Percentiles rank a stretch among this genome's conserved stretches.
phyloP scores from a whole-genome alignment of 2,888 invertebrate genomes.

The Troides aeacus region DNA sequence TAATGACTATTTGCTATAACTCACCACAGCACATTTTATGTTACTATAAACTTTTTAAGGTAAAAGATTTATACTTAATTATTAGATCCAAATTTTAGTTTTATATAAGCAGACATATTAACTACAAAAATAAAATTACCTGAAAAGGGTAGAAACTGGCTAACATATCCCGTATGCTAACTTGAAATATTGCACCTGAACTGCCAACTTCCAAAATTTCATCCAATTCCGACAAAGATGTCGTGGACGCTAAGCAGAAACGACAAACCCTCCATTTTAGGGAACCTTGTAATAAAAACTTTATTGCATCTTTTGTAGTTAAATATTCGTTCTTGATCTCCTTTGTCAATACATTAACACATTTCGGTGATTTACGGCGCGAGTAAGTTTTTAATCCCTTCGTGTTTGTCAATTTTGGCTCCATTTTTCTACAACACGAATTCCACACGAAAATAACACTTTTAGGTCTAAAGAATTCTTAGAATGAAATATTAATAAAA shows the following conservation, averaged over 20 bases:
- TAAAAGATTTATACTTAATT: no score
- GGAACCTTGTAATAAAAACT: conserved; percentile 57
- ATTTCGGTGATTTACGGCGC: conserved; percentile 14
- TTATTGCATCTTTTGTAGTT: conserved; percentile 59
- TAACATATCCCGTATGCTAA: conserved; percentile 63
- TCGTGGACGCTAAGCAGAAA: conserved; percentile 56
- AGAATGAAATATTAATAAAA: conserved; percentile 1
- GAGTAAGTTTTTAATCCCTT: conserved; percentile 33
- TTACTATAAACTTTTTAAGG: no score
- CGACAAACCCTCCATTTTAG: conserved; percentile 60
- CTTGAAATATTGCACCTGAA: conserved; percentile 53
- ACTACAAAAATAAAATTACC: conserved; percentile 40
- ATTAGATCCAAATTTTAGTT: no score
- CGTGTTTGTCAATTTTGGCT: conserved; percentile 30
- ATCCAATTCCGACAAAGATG: conserved; percentile 56
- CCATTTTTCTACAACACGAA: conserved; percentile 31
- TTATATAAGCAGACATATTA: no score
- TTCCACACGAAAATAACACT: not conserved
- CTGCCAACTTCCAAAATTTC: conserved; percentile 58
- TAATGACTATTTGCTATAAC: no score
- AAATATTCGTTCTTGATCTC: conserved; percentile 38
- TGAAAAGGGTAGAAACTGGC: conserved; percentile 68
- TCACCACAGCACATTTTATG: no score
- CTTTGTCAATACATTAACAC: conserved; percentile 3
- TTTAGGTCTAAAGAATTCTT: not conserved